Base-by-base conservation (phyloP, 2,797 vertebrate genomes). In the Oreochromis grahami region DNA sequence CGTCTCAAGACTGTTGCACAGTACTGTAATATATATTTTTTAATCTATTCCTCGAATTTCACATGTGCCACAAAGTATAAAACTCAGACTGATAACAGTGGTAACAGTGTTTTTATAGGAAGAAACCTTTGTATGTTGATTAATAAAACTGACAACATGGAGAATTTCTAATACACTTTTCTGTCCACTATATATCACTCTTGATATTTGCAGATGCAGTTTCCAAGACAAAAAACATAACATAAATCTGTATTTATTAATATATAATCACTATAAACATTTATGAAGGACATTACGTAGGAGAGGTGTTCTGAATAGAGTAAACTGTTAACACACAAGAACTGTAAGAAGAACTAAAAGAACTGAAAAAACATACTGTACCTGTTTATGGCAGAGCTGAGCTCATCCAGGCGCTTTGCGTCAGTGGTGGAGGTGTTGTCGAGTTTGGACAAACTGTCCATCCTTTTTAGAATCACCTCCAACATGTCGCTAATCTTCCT, bases 401-500 rank as follows among this genome's bases (percentile, higher is more conserved):
- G 95, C 56, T 97, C 96, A 1, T 97, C 95, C 72, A 96, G 95
- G 86, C 95, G 97, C 80, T 95, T 96, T 52, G 94, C 95, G 51
- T 98, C 97, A 0, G 96, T 97, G 91, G 89, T 85, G 5, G 97
- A 97, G 95, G 93, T 89, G 82, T 98, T 98, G 95, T 98, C 97
- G 84, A 98, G 96, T 87, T 97, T 96, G 89, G 98, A 97, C 93
- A 99, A 96, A 63, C 94, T 89, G 92, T 99, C 98, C 97, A 98
- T 96, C 89, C 97, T 97, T 92, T 97, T 98, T 90, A 97, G 95
- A 95, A 98, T 97, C 94, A 98, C 94, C 95, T 98, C 98, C 95
- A 99, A 91, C 96, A 98, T 97, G 94, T 98, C 98, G 15, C 97
- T 98, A 97, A 99, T 98, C 93, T 97, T 97, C 81, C 97, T 96